These are phyloP conservation scores for Drosophila tsacasi DNA, from an alignment of 1,140 invertebrate genomes.

Conservation along the genomic window DNA sequence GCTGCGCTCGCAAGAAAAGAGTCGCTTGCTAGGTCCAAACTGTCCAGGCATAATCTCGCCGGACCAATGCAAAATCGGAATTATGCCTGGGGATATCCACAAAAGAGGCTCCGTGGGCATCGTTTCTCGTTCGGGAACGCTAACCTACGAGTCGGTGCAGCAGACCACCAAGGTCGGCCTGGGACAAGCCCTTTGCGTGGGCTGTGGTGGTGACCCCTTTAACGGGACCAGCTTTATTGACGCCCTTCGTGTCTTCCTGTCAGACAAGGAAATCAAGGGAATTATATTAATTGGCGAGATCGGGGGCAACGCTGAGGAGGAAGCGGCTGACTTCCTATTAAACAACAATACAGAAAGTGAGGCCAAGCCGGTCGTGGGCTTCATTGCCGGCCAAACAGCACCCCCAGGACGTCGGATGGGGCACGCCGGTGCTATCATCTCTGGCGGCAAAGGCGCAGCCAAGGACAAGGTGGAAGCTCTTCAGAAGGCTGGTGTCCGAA, in stretches of 20 bases:
- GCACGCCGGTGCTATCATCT: constrained; percentile 99
- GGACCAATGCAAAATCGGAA: constrained; percentile 99
- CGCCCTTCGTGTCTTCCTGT: constrained; percentile 97
- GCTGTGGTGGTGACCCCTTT: constrained; percentile 99
- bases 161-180: constrained; percentile 97
- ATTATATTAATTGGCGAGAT: constrained; percentile 99
- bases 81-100: constrained; percentile 99
- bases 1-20: constrained; percentile 94
- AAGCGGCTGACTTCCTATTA: constrained; percentile 96
- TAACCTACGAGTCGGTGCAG: constrained; percentile 99
- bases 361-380: constrained; percentile 98
- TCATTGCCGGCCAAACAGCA: constrained; percentile 98
- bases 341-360: constrained; percentile 94
- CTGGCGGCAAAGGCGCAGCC: constrained; percentile 99
- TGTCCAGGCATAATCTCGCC: constrained; percentile 99
- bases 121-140: constrained; percentile 98
- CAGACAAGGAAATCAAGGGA: constrained; percentile 96
- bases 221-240: constrained; percentile 99
- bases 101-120: constrained; percentile 96
- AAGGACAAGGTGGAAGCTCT: constrained; percentile 98
- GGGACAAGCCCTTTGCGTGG: constrained; percentile 98
- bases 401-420: constrained; percentile 99
- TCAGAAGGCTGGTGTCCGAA: constrained; percentile 94
- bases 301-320: constrained; percentile 98
- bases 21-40: constrained; percentile 97